A percentile compares a stretch with the other conserved stretches of the same genome.
Evolutionary conservation across 2,888 invertebrate species (phyloP).

Genomic region (Polia nebulosa): DNA sequence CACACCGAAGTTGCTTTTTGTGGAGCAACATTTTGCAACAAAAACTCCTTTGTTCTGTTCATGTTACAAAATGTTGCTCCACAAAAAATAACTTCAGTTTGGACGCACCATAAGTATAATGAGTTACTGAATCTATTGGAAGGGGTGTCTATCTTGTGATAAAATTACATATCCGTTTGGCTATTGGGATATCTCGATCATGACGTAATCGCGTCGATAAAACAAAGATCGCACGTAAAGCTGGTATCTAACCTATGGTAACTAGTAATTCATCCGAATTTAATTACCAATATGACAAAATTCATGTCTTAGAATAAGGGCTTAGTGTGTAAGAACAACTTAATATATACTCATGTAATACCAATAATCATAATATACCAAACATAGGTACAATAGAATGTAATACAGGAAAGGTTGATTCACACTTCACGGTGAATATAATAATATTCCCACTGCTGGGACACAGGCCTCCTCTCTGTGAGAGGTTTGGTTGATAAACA

Average conservation of each 20-base stretch:
- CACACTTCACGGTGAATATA: slow-evolving; percentile 34
- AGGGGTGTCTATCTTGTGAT: slow-evolving; percentile 64
- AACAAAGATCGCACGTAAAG: slow-evolving; percentile 20
- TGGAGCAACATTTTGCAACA: too few relatives aligned
- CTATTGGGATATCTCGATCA: slow-evolving; percentile 48
- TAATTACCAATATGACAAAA: slow-evolving; percentile 39
- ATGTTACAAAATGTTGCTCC: too few relatives aligned
- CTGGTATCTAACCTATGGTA: slow-evolving; percentile 32
- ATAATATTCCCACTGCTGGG: not conserved
- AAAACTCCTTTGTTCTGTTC: too few relatives aligned
- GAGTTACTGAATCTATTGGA: slow-evolving; percentile 36
- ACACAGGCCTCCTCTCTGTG: too few relatives aligned
- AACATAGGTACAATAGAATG: slow-evolving; percentile 46
- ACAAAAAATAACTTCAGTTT: too few relatives aligned
- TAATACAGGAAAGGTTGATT: slow-evolving; percentile 49
- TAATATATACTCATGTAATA: slow-evolving; percentile 18
- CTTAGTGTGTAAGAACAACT: slow-evolving; percentile 33
- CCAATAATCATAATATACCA: slow-evolving; percentile 21
- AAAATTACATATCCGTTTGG: slow-evolving; percentile 70
- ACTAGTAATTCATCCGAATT: slow-evolving; percentile 58
- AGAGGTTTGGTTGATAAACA: too few relatives aligned
- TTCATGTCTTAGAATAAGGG: slow-evolving; percentile 43
- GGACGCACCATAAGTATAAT: slow-evolving; percentile 22
- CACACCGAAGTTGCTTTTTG: too few relatives aligned
- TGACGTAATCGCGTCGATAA: slow-evolving; percentile 12